phyloP scores from a whole-genome alignment of 2,888 invertebrate species.

The Cremastobaeus sp. region DNA sequence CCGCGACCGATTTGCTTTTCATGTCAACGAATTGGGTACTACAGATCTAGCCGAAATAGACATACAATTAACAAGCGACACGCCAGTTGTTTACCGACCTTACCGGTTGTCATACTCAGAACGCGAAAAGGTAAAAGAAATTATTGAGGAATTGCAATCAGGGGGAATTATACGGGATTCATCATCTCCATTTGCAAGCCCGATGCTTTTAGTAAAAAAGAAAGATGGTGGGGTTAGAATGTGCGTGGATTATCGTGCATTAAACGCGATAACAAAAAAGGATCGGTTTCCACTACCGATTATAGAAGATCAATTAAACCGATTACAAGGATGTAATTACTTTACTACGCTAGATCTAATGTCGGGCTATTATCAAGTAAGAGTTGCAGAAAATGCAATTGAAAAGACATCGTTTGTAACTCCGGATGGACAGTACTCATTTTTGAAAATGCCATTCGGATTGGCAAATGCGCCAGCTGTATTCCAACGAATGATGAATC shows the following conservation, averaged over 20 bases:
- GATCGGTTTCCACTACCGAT: slow-evolving; percentile 64
- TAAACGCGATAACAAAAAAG: slow-evolving; percentile 65
- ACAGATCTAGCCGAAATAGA: slow-evolving; percentile 51
- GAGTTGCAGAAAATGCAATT: slow-evolving; percentile 61
- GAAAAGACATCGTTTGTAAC: slow-evolving; percentile 69
- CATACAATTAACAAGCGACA: slow-evolving; percentile 44
- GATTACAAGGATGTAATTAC: slow-evolving; percentile 62
- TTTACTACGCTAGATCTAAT: slow-evolving; percentile 68
- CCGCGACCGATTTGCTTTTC: slow-evolving; percentile 15
- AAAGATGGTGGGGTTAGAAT: slow-evolving; percentile 64
- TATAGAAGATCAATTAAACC: slow-evolving; percentile 67
- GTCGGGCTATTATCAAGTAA: slow-evolving; percentile 67
- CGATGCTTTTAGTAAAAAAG: slow-evolving; percentile 64
- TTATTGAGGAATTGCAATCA: slow-evolving; percentile 54
- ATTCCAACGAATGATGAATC: slow-evolving; percentile 8
- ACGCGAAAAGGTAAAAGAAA: slow-evolving; percentile 51
- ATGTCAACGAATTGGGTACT: slow-evolving; percentile 18
- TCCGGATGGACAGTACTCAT: slow-evolving; percentile 52
- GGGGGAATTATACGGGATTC: slow-evolving; percentile 60
- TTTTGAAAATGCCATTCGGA: slow-evolving; percentile 25
- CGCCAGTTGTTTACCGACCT: slow-evolving; percentile 57
- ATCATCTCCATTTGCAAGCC: slow-evolving; percentile 46
- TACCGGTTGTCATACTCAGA: slow-evolving; percentile 56
- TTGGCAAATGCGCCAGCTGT: slow-evolving; percentile 28
- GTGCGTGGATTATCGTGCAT: slow-evolving; percentile 66